Percentiles rank a stretch among this genome's conserved stretches.
These are phyloP conservation scores for Plotosus lineatus DNA, from an alignment of 2,113 vertebrate genomes.

Conservation along the genomic window DNA sequence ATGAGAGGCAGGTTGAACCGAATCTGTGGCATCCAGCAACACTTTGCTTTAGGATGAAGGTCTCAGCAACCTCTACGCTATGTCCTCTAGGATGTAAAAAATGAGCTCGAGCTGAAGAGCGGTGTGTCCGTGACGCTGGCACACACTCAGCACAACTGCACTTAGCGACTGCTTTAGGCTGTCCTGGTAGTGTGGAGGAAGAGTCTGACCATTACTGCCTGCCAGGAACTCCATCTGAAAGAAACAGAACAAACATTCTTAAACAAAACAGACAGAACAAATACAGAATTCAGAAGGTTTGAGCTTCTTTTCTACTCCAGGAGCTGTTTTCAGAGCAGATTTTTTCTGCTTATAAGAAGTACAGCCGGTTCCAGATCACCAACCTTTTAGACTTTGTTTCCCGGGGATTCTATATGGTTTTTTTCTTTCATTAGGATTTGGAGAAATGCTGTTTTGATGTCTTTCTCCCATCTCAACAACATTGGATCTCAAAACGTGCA, in stretches of 20 bases:
- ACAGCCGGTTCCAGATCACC: too few species aligned
- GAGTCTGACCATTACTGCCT: constrained; percentile 90
- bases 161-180: constrained; percentile 91
- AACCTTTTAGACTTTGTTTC: too few species aligned
- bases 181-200: constrained; percentile 90
- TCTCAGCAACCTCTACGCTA: constrained; percentile 72
- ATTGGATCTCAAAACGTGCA: too few species aligned
- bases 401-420: too few species aligned
- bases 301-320: too few species aligned
- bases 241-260: constrained; percentile 3
- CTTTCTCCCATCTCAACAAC: too few species aligned
- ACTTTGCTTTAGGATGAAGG: not conserved
- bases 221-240: constrained; percentile 90
- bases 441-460: too few species aligned
- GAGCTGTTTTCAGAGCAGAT: too few species aligned
- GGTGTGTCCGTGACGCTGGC: constrained; percentile 84
- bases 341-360: too few species aligned
- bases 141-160: constrained; percentile 91
- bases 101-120: constrained; percentile 92
- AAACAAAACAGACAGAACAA: not conserved
- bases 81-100: constrained; percentile 97
- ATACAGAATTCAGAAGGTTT: too few species aligned
- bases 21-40: not conserved
- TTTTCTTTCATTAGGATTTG: too few species aligned
- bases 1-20: not conserved